Conservation (phyloP, 2,888 invertebrate species). For the Serripes groenlandicus region DNA sequence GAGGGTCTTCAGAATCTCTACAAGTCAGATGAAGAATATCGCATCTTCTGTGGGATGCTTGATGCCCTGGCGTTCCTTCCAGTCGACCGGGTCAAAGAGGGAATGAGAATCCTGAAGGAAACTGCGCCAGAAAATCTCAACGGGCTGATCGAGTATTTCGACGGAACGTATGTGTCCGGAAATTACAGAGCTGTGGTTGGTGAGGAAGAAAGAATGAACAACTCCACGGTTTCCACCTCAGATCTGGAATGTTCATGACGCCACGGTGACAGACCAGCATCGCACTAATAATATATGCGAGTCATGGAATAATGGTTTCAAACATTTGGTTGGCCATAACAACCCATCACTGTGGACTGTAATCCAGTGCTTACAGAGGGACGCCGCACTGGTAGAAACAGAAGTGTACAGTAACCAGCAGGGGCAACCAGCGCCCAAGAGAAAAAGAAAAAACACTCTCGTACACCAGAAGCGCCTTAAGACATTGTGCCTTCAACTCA, state of each 20-base stretch:
- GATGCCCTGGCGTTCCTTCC: slow-evolving; percentile 45
- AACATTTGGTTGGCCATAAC: no score
- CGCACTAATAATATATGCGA: slow-evolving; percentile 1
- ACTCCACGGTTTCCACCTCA: slow-evolving; percentile 26
- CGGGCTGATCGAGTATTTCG: slow-evolving; percentile 31
- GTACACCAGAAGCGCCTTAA: no score
- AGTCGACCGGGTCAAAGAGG: slow-evolving; percentile 27
- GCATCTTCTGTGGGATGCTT: slow-evolving; percentile 37
- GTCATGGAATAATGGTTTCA: no score
- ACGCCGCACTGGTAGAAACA: no score
- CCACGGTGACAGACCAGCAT: slow-evolving; percentile 28
- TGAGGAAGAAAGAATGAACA: background rate
- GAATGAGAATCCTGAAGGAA: slow-evolving; percentile 27
- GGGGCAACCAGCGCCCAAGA: no score
- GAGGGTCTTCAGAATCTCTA: slow-evolving; percentile 25
- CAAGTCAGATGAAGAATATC: slow-evolving; percentile 15
- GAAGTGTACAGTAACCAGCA: no score
- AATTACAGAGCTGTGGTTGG: slow-evolving; percentile 33
- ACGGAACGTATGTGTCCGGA: slow-evolving; percentile 26
- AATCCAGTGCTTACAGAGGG: no score
- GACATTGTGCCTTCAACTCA: no score
- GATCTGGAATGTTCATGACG: slow-evolving; percentile 46
- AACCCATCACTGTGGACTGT: no score
- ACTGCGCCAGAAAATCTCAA: slow-evolving; percentile 3
- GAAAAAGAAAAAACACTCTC: no score